Evolutionary conservation across 1,140 invertebrate species (phyloP).

Genomic region (Anthonomus grandis): DNA sequence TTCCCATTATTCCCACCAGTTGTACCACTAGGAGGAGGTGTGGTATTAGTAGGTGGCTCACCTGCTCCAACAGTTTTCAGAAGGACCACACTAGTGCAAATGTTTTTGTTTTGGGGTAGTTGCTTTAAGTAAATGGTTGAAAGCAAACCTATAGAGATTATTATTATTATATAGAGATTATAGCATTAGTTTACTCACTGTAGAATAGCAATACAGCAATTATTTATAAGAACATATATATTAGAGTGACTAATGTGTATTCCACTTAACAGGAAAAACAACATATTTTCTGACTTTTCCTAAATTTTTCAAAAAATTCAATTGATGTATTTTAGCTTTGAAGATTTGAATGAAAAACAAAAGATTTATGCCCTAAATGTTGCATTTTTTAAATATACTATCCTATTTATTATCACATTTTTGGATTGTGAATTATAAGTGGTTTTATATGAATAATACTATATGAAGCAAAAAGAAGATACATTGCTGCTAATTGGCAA

Average conservation of each 20-base stretch:
- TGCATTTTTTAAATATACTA: too few relatives aligned
- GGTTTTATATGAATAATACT: too few relatives aligned
- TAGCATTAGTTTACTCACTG: neutral
- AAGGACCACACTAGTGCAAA: constrained; percentile 37
- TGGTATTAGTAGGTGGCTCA: constrained; percentile 35
- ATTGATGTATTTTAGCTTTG: neutral
- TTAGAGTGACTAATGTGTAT: neutral
- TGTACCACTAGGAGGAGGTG: constrained; percentile 29
- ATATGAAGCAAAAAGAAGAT: too few relatives aligned
- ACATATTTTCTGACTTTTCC: neutral
- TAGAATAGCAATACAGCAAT: too few relatives aligned
- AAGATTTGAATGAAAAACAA: too few relatives aligned
- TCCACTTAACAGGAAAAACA: neutral
- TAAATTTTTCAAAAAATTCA: neutral
- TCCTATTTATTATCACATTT: too few relatives aligned
- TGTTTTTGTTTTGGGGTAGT: constrained; percentile 22
- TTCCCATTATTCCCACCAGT: constrained; percentile 42
- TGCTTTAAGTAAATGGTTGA: constrained; percentile 35
- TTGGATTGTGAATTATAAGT: too few relatives aligned
- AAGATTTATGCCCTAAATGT: too few relatives aligned
- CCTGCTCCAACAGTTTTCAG: constrained; percentile 41
- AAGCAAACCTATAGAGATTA: constrained; percentile 29
- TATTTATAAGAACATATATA: neutral
- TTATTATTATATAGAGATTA: neutral
- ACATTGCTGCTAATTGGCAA: too few relatives aligned